A percentile compares a stretch with the other conserved stretches of the same genome.
Evolutionary conservation across 2,113 vertebrate genomes (phyloP).

Genomic region (Chloropsis hardwickii): DNA sequence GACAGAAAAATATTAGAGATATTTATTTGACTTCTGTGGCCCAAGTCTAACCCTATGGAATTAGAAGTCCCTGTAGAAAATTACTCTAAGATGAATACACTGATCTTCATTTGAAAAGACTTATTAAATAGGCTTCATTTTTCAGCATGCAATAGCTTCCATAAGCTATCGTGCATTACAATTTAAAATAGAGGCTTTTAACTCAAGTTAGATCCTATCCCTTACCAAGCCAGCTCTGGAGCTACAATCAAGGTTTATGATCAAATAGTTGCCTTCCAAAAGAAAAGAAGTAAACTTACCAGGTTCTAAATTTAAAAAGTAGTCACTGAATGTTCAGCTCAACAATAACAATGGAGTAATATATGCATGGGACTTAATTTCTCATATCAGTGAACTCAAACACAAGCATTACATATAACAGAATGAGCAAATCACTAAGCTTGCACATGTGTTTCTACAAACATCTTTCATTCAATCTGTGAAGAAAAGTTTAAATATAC

Average conservation of each 20-base stretch:
- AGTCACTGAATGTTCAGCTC: not conserved
- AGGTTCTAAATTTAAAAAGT: not conserved
- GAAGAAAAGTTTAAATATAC: not conserved
- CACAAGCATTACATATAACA: not conserved
- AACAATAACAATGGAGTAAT: not conserved
- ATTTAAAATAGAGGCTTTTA: not conserved
- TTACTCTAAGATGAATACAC: not conserved
- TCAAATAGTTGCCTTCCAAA: not conserved
- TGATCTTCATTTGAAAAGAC: not conserved
- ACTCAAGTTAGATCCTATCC: not conserved
- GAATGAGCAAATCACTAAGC: not conserved
- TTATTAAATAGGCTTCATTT: not conserved
- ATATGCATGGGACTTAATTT: not conserved
- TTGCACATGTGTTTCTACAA: not conserved
- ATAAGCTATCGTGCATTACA: not conserved
- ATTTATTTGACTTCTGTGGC: not conserved
- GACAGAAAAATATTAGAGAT: constrained; percentile 59
- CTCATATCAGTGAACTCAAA: not conserved
- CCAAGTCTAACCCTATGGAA: not conserved
- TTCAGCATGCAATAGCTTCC: not conserved
- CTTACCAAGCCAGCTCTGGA: not conserved
- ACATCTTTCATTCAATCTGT: not conserved
- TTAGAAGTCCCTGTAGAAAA: constrained; percentile 4
- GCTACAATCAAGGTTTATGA: not conserved
- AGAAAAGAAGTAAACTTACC: not conserved